Evolutionary conservation across 2,888 invertebrate genomes (phyloP).

Genomic region (Argynnis bischoffii): DNA sequence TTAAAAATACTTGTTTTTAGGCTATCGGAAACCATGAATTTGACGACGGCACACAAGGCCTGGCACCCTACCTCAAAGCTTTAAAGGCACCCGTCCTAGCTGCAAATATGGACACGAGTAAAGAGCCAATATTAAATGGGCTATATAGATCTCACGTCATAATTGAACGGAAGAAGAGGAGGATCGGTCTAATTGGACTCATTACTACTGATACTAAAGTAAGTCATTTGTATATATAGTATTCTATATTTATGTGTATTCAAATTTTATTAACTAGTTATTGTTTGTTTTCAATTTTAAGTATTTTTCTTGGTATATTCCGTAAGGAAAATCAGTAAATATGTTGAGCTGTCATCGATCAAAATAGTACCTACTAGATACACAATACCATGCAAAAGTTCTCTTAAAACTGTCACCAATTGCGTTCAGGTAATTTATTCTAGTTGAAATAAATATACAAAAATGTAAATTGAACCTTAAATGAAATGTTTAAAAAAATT

Average conservation of each 20-base stretch:
- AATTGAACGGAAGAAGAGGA: constrained; percentile 84
- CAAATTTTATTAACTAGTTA: not conserved
- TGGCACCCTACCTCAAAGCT: constrained; percentile 86
- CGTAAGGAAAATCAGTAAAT: too few relatives aligned
- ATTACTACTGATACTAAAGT: constrained; percentile 86
- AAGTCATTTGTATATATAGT: constrained; percentile 21
- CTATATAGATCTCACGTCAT: constrained; percentile 85
- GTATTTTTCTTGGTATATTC: too few relatives aligned
- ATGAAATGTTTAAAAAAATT: too few relatives aligned
- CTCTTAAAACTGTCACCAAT: too few relatives aligned
- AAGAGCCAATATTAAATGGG: constrained; percentile 85
- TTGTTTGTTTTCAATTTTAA: not conserved
- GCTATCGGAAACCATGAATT: constrained; percentile 94
- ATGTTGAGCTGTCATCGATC: too few relatives aligned
- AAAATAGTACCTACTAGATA: too few relatives aligned
- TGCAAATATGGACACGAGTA: constrained; percentile 87
- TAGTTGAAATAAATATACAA: too few relatives aligned
- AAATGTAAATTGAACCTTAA: too few relatives aligned
- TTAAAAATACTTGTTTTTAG: constrained; percentile 61
- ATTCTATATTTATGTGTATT: not conserved
- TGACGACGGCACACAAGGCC: constrained; percentile 87
- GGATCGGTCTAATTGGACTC: constrained; percentile 91
- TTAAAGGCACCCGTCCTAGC: constrained; percentile 87
- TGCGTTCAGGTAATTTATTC: too few relatives aligned
- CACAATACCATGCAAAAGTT: too few relatives aligned